Conservation (phyloP, 1,140 invertebrate genomes). For the Meloidogyne floridensis region DNA sequence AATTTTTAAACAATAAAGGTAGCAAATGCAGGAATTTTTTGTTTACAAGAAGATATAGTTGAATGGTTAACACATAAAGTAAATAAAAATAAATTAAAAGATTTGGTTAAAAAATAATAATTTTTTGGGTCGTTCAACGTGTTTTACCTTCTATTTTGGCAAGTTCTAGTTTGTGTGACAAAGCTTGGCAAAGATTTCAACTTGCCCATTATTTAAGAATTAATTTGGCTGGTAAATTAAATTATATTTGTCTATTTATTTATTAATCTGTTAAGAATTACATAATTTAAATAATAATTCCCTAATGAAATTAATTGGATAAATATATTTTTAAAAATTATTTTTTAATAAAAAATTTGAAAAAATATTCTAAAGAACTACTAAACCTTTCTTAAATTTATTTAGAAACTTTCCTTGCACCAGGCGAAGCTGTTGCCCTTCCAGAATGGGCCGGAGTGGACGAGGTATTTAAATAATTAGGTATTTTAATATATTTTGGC, state of each 20-base stretch:
- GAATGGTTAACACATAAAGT: slow-evolving; percentile 43
- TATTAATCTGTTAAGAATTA: too few species aligned
- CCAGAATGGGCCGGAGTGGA: slow-evolving; percentile 24
- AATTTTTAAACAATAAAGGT: background rate
- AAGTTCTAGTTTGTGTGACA: background rate
- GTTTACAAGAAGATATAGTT: slow-evolving; percentile 50
- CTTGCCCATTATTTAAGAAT: slow-evolving; percentile 45
- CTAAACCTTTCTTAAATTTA: too few species aligned
- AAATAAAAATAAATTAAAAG: slow-evolving; percentile 39
- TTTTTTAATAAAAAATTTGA: too few species aligned
- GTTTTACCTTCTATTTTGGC: background rate
- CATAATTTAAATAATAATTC: too few species aligned
- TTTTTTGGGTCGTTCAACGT: background rate
- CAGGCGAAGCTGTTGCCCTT: slow-evolving; percentile 34
- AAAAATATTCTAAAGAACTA: too few species aligned
- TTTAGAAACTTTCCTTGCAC: slow-evolving; percentile 42
- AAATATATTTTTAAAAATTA: too few species aligned
- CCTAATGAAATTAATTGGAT: too few species aligned
- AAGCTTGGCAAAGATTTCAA: slow-evolving; percentile 18
- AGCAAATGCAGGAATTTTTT: slow-evolving; percentile 29
- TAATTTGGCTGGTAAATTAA: slow-evolving; percentile 39
- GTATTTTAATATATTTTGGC: too few species aligned
- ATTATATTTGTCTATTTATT: too few species aligned
- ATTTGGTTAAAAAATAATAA: background rate
- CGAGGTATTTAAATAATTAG: background rate